phyloP scores from a whole-genome alignment of 1,140 invertebrate genomes.

The Hyposmocoma kahamanoa region DNA sequence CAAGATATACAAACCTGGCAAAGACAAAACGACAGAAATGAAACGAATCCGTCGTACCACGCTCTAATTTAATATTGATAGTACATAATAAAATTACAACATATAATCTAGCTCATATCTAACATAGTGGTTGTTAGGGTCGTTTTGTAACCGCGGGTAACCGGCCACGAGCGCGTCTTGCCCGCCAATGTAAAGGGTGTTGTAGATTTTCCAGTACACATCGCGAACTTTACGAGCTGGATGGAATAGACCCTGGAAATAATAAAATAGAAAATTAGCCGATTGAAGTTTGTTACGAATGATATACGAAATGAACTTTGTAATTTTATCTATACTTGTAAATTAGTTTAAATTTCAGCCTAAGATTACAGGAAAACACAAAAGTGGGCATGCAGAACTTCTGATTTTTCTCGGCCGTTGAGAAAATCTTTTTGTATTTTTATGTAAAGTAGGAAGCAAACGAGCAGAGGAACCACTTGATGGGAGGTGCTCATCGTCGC shows the following conservation, averaged over 20 bases:
- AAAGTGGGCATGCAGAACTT: no score
- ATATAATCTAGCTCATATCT: constrained; percentile 97
- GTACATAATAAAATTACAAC: constrained; percentile 37
- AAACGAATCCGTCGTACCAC: constrained; percentile 22
- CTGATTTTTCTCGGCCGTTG: no score
- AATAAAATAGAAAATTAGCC: constrained; percentile 11
- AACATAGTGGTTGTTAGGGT: constrained; percentile 95
- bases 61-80: constrained; percentile 16
- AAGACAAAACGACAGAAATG: constrained; percentile 15
- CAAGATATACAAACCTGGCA: neutral
- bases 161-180: constrained; percentile 99
- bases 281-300: no score
- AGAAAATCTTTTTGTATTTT: no score
- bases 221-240: constrained; percentile 99
- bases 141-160: constrained; percentile 96
- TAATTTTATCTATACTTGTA: no score
- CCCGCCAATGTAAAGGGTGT: constrained; percentile 98
- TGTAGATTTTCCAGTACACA: constrained; percentile 99
- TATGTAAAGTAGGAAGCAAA: no score
- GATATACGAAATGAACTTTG: no score
- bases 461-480: no score
- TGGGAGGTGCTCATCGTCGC: no score
- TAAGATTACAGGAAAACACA: constrained; percentile 8
- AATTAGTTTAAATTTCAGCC: no score
- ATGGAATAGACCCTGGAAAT: constrained; percentile 94